Percentiles rank a stretch among this genome's conserved stretches.
Conservation (phyloP, 2,113 vertebrate genomes). For the Poicephalus meyeri region DNA sequence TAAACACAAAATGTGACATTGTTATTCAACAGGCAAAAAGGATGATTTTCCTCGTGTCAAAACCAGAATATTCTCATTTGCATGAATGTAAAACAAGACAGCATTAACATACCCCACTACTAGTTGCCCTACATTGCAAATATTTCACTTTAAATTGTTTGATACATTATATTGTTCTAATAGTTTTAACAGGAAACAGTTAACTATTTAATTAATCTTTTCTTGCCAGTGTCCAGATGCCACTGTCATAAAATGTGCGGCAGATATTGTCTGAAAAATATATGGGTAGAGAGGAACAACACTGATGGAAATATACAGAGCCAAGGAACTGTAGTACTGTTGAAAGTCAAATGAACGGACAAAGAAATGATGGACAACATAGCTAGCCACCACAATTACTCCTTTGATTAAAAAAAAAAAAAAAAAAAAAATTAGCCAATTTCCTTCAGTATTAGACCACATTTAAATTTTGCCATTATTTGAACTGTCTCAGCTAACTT, state of each 20-base stretch:
- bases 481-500: slow-evolving; percentile 6
- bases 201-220: background rate
- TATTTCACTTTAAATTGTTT: background rate
- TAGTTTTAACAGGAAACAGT: background rate
- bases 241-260: background rate
- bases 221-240: background rate
- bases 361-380: slow-evolving; percentile 58
- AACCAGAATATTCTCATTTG: background rate
- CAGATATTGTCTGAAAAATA: background rate
- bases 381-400: slow-evolving; percentile 47
- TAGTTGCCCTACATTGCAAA: background rate
- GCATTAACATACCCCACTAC: background rate
- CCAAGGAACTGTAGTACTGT: slow-evolving; percentile 17
- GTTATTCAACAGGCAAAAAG: background rate
- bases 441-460: slow-evolving; percentile 43
- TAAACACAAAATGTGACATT: background rate
- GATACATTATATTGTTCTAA: background rate
- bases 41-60: background rate
- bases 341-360: slow-evolving; percentile 66
- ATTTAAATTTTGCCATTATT: slow-evolving; percentile 47
- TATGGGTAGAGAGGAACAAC: background rate
- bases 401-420: slow-evolving; percentile 41
- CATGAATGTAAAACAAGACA: background rate
- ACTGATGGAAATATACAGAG: slow-evolving; percentile 3
- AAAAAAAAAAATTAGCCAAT: slow-evolving; percentile 13